Base-by-base conservation (phyloP, 2,113 vertebrate genomes). In the Camelus dromedarius region DNA sequence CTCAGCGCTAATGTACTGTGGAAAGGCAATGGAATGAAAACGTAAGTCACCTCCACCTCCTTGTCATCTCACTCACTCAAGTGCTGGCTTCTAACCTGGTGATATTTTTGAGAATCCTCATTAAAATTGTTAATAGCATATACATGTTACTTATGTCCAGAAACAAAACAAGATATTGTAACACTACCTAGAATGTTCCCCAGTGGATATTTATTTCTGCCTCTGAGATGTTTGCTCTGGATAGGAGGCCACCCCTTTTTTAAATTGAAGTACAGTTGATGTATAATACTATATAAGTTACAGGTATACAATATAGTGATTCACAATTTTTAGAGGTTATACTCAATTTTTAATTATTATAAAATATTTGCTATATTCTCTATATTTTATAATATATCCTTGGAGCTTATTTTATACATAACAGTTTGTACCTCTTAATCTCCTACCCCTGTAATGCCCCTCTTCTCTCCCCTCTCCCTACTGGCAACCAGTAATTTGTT, bases 381-480 rank as follows among this genome's bases (percentile, higher is more conserved):
- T 15, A 3, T 26, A 35, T 0, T 35, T 12, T 26, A 24, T 12
- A 77, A 22, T 13, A 35, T 56, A 56, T 16, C 32, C 76, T 35
- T 15, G 76, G 10, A 79, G 52, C 76, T 35, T 79, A 26, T 56
- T 35, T 24, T 56, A 20, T 26, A 0, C 32, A 56, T 2, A 15
- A 35, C 0, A 26, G 52, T 5, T 15, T 35, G 11, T 5, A 3
- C 32, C 13, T 5, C 50, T 35, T 9, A 35, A 9, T 1, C 32
- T 32, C n/a, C n/a, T 35, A 1, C 14, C 20, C 19, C 15, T 56
- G 9, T 5, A 26, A 0, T 5, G 30, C 8, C 12, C 50, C 20
- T 24, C 10, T 20, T 30, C 1, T 10, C 6, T 15, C 32, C 2
- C 50, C 32, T 52, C 13, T 73, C 13, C 42, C 42, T 15, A 19